Evolutionary conservation across 2,888 invertebrate genomes (phyloP).

Genomic region (Campaea margaritaria): DNA sequence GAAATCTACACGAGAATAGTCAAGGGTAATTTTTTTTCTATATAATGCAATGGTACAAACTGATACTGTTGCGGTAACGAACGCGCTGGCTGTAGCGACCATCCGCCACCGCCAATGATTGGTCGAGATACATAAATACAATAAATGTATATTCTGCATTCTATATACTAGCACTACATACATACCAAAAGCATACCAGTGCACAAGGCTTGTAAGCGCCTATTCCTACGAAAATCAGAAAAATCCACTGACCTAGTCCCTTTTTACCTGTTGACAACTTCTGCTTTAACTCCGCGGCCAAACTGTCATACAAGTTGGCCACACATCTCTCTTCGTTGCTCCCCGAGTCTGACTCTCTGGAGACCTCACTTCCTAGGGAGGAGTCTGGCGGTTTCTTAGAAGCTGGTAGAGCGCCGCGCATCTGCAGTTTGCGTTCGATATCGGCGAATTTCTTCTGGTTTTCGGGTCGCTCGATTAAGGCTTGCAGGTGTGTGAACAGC

Average conservation of each 20-base stretch:
- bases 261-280: slow-evolving; percentile 86
- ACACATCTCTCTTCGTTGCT: slow-evolving; percentile 89
- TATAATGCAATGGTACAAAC: too few species aligned
- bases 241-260: slow-evolving; percentile 77
- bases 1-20: neutral
- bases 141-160: neutral
- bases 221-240: slow-evolving; percentile 56
- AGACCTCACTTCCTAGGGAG: slow-evolving; percentile 90
- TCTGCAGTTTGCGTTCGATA: slow-evolving; percentile 87
- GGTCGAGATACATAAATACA: neutral
- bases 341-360: slow-evolving; percentile 89
- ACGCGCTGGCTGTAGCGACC: too few species aligned
- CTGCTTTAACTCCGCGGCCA: slow-evolving; percentile 94
- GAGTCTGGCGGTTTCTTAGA: slow-evolving; percentile 89
- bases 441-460: slow-evolving; percentile 94
- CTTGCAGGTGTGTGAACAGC: slow-evolving; percentile 93
- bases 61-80: too few species aligned
- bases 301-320: slow-evolving; percentile 93
- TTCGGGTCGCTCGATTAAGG: slow-evolving; percentile 92
- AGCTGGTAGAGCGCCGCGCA: slow-evolving; percentile 85
- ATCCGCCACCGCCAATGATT: too few species aligned
- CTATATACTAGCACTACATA: slow-evolving; percentile 49
- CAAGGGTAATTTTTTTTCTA: neutral
- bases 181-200: slow-evolving; percentile 47
- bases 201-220: slow-evolving; percentile 44